phyloP scores from a whole-genome alignment of 2,113 vertebrate genomes.

The Hyperopisus bebe region DNA sequence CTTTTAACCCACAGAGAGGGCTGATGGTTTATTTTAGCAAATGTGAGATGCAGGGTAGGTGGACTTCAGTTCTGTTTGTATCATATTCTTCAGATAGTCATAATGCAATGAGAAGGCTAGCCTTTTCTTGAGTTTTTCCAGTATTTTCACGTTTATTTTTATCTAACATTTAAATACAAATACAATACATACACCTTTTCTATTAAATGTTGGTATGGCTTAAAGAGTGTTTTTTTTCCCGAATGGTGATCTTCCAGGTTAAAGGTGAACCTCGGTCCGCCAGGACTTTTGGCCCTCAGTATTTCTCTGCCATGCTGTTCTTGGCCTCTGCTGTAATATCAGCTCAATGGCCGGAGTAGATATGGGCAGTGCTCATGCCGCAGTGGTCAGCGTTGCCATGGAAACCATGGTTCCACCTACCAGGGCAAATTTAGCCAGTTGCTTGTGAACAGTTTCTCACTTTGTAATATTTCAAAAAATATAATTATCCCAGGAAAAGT shows the following conservation, averaged over 20 bases:
- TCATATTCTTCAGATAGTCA: neutral
- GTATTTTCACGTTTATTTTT: neutral
- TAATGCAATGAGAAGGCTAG: neutral
- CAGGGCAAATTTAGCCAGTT: conserved; percentile 1
- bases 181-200: neutral
- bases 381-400: conserved; percentile 15
- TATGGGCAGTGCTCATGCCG: neutral
- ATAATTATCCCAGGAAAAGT: neutral
- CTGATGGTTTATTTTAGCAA: neutral
- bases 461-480: neutral
- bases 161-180: conserved; percentile 1
- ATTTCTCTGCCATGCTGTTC: neutral
- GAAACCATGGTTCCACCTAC: conserved; percentile 1
- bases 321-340: neutral
- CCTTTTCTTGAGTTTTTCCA: neutral
- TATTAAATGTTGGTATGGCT: neutral
- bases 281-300: neutral
- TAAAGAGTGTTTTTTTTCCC: neutral
- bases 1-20: conserved; percentile 6
- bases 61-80: neutral
- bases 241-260: neutral
- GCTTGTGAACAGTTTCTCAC: neutral
- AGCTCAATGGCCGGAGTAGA: neutral
- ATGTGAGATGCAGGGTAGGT: conserved; percentile 18
- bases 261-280: neutral